Conservation (phyloP, 2,888 invertebrate species). For the Acleris laterana region DNA sequence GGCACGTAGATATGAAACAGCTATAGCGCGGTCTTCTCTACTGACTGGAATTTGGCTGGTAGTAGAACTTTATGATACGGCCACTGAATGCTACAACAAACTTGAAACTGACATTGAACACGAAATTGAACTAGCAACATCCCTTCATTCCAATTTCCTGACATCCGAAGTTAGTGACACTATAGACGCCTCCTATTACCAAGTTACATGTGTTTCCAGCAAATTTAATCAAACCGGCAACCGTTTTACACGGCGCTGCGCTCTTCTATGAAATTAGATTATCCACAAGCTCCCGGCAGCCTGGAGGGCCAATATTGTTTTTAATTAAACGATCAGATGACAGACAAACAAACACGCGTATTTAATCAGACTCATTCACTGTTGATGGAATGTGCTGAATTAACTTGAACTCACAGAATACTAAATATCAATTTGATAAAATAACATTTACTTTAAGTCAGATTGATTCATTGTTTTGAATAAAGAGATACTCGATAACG, state of each 20-base stretch:
- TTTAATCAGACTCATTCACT: neutral
- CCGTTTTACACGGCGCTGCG: neutral
- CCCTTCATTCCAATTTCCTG: constrained; percentile 1
- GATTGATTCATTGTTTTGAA: constrained; percentile 10
- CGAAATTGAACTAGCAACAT: neutral
- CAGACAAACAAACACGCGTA: constrained; percentile 2
- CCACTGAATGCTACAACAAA: too few species aligned
- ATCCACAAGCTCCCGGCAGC: neutral
- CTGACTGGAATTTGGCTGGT: too few species aligned
- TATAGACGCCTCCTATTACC: neutral
- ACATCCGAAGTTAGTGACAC: neutral
- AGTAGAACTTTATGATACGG: too few species aligned
- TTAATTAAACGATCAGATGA: constrained; percentile 21
- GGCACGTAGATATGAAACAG: too few species aligned
- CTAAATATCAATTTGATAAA: constrained; percentile 18
- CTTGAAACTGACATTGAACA: too few species aligned
- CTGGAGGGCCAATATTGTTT: constrained; percentile 20
- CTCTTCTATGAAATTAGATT: constrained; percentile 23
- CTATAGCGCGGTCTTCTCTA: too few species aligned
- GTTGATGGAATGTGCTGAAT: neutral
- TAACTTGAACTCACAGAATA: neutral
- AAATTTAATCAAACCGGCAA: constrained; percentile 16
- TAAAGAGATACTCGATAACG: constrained; percentile 7
- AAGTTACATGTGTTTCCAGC: constrained; percentile 7
- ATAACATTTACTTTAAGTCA: neutral